Conservation (phyloP, 2,797 vertebrate genomes). For the Pygocentrus nattereri region DNA sequence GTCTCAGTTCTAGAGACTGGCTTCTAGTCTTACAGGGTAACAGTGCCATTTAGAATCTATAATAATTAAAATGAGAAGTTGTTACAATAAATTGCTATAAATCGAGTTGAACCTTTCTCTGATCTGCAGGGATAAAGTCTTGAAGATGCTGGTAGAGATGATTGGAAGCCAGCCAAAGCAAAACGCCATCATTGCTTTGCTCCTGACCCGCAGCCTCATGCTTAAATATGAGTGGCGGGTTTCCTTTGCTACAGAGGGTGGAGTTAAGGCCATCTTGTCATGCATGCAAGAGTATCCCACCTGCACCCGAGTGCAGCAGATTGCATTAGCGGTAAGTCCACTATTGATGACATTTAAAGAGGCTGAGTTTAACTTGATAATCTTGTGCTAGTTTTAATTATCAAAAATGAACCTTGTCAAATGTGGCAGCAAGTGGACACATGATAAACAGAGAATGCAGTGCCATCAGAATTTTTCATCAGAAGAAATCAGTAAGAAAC, state of each 20-base stretch:
- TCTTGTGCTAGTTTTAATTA: neutral
- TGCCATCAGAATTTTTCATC: no score
- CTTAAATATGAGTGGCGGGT: constrained; percentile 86
- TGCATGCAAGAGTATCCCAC: constrained; percentile 87
- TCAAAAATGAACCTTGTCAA: neutral
- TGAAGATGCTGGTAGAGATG: constrained; percentile 88
- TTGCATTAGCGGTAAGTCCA: constrained; percentile 86
- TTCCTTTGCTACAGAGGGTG: constrained; percentile 89
- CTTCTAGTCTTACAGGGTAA: no score
- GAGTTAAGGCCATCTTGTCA: constrained; percentile 87
- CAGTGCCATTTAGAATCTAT: no score
- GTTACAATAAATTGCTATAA: no score
- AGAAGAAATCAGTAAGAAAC: no score
- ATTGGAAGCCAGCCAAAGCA: constrained; percentile 79
- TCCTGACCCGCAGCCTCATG: constrained; percentile 85
- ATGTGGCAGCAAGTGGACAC: neutral
- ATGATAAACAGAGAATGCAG: neutral
- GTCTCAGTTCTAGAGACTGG: neutral
- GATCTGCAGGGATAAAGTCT: constrained; percentile 85
- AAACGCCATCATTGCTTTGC: constrained; percentile 80
- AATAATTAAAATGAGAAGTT: no score
- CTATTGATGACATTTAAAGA: neutral
- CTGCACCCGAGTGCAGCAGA: constrained; percentile 85
- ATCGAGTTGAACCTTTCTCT: neutral
- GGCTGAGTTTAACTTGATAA: no score